A percentile compares a stretch with the other conserved stretches of the same genome.
These are phyloP conservation scores for Atopsyche davidsoni DNA, from an alignment of 1,140 invertebrate species.

Conservation along the genomic window DNA sequence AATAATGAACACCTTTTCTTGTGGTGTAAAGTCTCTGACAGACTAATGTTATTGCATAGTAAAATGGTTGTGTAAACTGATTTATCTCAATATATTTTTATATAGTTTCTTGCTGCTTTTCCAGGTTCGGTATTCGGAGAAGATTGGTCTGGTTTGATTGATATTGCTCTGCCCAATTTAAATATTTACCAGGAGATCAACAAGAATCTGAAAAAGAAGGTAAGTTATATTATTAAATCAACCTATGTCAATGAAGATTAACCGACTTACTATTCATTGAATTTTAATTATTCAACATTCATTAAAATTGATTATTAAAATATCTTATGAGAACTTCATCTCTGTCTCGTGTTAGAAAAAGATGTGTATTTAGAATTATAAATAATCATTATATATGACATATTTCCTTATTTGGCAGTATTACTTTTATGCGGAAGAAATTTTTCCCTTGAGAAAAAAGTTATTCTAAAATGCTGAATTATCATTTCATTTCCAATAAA, in stretches of 20 bases:
- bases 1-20: too few relatives aligned
- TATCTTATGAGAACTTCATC: too few relatives aligned
- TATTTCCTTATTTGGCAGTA: too few relatives aligned
- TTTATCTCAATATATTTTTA: too few relatives aligned
- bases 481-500: slow-evolving; percentile 11
- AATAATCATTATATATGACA: slow-evolving; percentile 3
- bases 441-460: too few relatives aligned
- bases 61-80: too few relatives aligned
- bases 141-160: slow-evolving; percentile 55
- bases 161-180: slow-evolving; percentile 48
- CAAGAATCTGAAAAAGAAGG: slow-evolving; percentile 52
- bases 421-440: too few relatives aligned
- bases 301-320: too few relatives aligned
- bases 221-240: slow-evolving; percentile 32
- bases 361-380: not conserved
- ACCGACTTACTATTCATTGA: not conserved
- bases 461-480: slow-evolving; percentile 1
- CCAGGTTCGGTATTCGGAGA: slow-evolving; percentile 51
- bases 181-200: slow-evolving; percentile 52
- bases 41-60: too few relatives aligned
- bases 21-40: too few relatives aligned
- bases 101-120: slow-evolving; percentile 30
- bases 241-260: not conserved
- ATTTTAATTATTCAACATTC: not conserved
- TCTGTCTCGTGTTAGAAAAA: not conserved